These are phyloP conservation scores for Mamestra configurata DNA, from an alignment of 1,140 invertebrate genomes.

Conservation along the genomic window DNA sequence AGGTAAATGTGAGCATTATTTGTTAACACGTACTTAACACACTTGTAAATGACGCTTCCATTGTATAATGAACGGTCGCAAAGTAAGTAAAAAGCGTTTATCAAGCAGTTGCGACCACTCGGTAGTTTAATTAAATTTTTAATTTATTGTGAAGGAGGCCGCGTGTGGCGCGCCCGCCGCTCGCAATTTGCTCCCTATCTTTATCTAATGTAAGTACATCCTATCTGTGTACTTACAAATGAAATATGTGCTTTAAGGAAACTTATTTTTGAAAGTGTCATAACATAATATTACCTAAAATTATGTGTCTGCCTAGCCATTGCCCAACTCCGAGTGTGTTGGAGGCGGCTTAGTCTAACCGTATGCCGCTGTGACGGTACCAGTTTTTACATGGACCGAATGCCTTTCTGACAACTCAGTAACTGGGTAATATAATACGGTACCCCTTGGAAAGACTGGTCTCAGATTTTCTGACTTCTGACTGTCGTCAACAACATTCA, in stretches of 20 bases:
- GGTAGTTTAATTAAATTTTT: constrained; percentile 83
- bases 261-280: background rate
- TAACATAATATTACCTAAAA: too few species aligned
- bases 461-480: too few species aligned
- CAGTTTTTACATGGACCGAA: too few species aligned
- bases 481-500: too few species aligned
- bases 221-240: constrained; percentile 36
- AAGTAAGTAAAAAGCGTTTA: constrained; percentile 72
- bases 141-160: constrained; percentile 77
- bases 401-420: too few species aligned
- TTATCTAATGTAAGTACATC: constrained; percentile 69
- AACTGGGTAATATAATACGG: too few species aligned
- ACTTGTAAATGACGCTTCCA: constrained; percentile 49
- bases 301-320: too few species aligned
- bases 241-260: constrained; percentile 20
- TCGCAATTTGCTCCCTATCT: constrained; percentile 72
- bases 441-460: too few species aligned
- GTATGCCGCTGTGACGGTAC: too few species aligned
- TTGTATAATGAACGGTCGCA: constrained; percentile 63
- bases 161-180: constrained; percentile 66
- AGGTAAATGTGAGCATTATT: background rate
- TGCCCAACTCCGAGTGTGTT: too few species aligned
- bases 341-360: too few species aligned
- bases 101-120: constrained; percentile 74
- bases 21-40: constrained; percentile 33